phyloP scores from a whole-genome alignment of 92 coral and sea anemone species.

The Palythoa grandis region DNA sequence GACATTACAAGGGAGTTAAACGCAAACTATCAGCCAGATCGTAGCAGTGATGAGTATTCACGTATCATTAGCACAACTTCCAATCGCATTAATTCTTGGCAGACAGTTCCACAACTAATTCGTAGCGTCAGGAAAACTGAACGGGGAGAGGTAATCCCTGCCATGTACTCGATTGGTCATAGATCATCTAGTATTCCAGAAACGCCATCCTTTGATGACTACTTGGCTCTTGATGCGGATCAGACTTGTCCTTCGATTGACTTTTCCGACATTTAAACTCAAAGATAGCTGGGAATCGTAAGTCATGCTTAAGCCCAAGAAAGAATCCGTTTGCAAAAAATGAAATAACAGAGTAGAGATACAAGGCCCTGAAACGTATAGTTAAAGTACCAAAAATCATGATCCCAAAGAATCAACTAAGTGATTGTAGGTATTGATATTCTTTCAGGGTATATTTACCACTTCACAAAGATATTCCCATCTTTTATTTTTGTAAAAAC shows the following conservation, averaged over 20 bases:
- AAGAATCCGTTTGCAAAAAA: background rate
- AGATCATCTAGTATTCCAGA: slow-evolving; percentile 67
- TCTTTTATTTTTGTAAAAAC: too few relatives aligned
- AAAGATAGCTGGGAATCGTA: background rate
- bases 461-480: too few relatives aligned
- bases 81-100: slow-evolving; percentile 63
- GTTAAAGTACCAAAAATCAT: too few relatives aligned
- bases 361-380: too few relatives aligned
- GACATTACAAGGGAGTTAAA: slow-evolving; percentile 77
- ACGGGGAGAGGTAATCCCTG: slow-evolving; percentile 58
- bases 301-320: background rate
- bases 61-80: slow-evolving; percentile 32
- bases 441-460: too few relatives aligned
- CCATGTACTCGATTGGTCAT: slow-evolving; percentile 59
- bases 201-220: slow-evolving; percentile 96
- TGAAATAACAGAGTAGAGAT: background rate
- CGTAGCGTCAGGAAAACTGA: slow-evolving; percentile 47
- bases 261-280: slow-evolving; percentile 84
- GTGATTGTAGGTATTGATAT: too few relatives aligned
- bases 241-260: slow-evolving; percentile 98
- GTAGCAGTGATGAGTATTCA: slow-evolving; percentile 10
- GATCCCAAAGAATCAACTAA: too few relatives aligned
- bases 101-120: slow-evolving; percentile 59
- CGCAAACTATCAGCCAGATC: slow-evolving; percentile 52
- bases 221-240: slow-evolving; percentile 92